Conservation (phyloP, 1,140 invertebrate species). For the Pollicipes pollicipes region DNA sequence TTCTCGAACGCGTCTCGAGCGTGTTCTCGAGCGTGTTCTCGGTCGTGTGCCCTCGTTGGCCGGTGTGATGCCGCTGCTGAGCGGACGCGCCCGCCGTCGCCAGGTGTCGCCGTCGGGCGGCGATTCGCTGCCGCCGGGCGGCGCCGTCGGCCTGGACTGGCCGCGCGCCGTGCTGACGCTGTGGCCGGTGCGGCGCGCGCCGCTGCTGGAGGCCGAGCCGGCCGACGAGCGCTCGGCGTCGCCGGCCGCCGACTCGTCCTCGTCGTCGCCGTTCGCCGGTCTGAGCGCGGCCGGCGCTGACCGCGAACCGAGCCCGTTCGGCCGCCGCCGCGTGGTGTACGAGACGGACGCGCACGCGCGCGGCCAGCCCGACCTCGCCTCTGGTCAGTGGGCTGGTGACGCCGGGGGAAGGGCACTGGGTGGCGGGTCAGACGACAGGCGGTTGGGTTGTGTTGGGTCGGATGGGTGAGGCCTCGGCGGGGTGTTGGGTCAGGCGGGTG, state of each 20-base stretch:
- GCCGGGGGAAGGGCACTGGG: neutral
- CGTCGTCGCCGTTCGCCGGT: neutral
- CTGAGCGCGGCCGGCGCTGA: neutral
- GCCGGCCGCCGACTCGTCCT: neutral
- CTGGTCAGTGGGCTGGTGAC: neutral
- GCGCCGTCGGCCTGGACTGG: neutral
- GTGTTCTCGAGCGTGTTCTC: no score
- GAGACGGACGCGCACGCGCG: neutral
- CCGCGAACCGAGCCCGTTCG: neutral
- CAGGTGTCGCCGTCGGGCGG: neutral
- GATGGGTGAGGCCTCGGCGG: no score
- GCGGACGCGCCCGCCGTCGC: no score
- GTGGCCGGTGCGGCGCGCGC: no score
- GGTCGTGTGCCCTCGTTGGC: neutral
- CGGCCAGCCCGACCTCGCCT: neutral
- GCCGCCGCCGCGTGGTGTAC: neutral
- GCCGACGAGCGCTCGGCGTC: neutral
- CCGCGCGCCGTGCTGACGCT: neutral
- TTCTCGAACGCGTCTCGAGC: no score
- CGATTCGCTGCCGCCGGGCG: neutral
- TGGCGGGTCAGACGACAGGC: no score
- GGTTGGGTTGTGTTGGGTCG: no score
- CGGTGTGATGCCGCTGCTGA: neutral
- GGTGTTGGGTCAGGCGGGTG: no score
- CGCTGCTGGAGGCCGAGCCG: neutral